Conservation (phyloP, 2,888 invertebrate species). For the Melolontha melolontha region DNA sequence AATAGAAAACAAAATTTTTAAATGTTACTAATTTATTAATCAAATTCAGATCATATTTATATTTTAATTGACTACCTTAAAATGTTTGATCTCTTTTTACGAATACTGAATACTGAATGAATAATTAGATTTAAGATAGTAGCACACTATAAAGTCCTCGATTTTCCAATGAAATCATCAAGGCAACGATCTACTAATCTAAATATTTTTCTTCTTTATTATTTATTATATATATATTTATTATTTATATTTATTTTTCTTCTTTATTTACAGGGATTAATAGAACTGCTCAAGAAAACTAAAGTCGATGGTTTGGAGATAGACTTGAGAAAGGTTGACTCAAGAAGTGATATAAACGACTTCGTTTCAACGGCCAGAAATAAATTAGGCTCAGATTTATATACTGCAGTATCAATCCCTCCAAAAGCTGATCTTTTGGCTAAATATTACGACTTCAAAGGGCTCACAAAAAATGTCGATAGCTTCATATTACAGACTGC, state of each 20-base stretch:
- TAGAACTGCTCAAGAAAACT: slow-evolving; percentile 58
- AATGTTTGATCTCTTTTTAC: too few relatives aligned
- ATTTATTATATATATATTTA: too few relatives aligned
- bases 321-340: slow-evolving; percentile 59
- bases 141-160: too few relatives aligned
- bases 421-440: slow-evolving; percentile 75
- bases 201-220: too few relatives aligned
- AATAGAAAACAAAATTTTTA: too few relatives aligned
- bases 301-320: slow-evolving; percentile 62
- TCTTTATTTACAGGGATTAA: slow-evolving; percentile 65
- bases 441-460: slow-evolving; percentile 78
- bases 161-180: too few relatives aligned
- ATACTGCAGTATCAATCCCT: slow-evolving; percentile 73
- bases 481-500: slow-evolving; percentile 77
- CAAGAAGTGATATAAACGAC: slow-evolving; percentile 64
- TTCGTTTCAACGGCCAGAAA: slow-evolving; percentile 68
- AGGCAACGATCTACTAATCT: neutral
- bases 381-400: slow-evolving; percentile 67
- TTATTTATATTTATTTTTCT: too few relatives aligned
- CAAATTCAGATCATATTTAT: too few relatives aligned
- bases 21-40: too few relatives aligned
- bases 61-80: too few relatives aligned
- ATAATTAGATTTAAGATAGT: neutral
- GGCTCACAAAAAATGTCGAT: slow-evolving; percentile 74
- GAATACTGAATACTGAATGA: too few relatives aligned